Evolutionary conservation across 2,113 vertebrate species (phyloP).

Genomic region (Muntiacus reevesi): DNA sequence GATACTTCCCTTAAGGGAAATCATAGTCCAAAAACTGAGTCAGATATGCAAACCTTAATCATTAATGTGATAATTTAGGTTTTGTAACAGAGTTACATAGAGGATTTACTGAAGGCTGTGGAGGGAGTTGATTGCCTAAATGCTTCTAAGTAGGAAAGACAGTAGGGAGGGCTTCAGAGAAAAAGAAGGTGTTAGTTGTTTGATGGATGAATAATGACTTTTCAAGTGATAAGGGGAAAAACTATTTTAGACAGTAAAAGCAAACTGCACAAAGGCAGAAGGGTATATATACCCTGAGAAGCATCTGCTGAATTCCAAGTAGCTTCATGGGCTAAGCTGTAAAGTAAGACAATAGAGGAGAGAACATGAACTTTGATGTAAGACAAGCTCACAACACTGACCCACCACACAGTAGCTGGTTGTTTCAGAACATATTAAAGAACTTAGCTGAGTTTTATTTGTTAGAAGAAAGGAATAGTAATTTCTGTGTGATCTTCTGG

Average conservation of each 20-base stretch:
- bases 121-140: background rate
- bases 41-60: constrained; percentile 35
- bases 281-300: background rate
- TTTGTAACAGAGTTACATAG: constrained; percentile 38
- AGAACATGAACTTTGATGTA: constrained; percentile 36
- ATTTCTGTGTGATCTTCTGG: background rate
- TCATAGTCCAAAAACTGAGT: constrained; percentile 30
- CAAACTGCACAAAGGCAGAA: background rate
- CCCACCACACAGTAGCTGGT: background rate
- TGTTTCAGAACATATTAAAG: constrained; percentile 42
- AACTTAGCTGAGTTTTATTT: background rate
- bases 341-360: background rate
- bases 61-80: constrained; percentile 50
- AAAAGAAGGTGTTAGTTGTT: background rate
- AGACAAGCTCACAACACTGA: background rate
- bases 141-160: background rate
- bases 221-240: constrained; percentile 4
- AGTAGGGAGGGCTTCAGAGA: background rate
- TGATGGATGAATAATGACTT: constrained; percentile 39
- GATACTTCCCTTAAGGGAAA: constrained; percentile 27
- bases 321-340: background rate
- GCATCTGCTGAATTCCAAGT: background rate
- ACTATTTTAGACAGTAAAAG: background rate
- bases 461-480: background rate
- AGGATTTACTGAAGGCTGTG: constrained; percentile 6